Conservation (phyloP, 2,113 vertebrate genomes). For the Bubalus kerabau region DNA sequence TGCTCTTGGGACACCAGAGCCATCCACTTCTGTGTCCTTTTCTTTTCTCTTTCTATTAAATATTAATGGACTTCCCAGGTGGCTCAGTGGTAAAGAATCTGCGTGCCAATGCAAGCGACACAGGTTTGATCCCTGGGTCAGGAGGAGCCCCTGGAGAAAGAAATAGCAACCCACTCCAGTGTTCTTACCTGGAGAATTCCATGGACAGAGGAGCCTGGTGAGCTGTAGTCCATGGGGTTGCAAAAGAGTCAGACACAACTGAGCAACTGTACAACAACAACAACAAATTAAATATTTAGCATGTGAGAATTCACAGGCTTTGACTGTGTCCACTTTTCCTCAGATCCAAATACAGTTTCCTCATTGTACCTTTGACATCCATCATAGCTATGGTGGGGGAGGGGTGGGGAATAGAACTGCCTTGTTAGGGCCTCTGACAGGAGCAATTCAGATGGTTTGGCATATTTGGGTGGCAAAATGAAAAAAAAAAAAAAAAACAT, state of each 20-base stretch:
- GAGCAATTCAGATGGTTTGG: not conserved
- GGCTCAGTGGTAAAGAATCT: not conserved
- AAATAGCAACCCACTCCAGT: not conserved
- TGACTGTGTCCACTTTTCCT: not conserved
- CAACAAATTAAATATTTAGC: conserved; percentile 52
- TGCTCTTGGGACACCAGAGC: conserved; percentile 46
- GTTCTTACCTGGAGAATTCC: not conserved
- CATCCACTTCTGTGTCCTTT: not conserved
- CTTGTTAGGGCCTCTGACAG: not conserved
- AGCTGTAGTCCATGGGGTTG: not conserved
- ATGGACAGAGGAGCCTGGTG: not conserved
- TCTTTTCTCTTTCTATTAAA: conserved; percentile 67
- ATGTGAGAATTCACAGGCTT: conserved; percentile 56
- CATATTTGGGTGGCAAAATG: not conserved
- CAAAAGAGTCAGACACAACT: not conserved
- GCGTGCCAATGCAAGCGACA: not conserved
- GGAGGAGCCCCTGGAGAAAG: not conserved
- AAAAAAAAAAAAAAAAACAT: not conserved
- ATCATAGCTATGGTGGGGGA: rapidly evolving
- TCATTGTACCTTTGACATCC: not conserved
- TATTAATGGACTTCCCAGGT: not conserved
- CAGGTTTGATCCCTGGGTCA: not conserved
- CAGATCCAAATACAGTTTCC: not conserved
- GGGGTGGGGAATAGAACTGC: not conserved
- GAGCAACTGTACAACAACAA: not conserved